Evolutionary conservation across 2,797 vertebrate genomes (phyloP), one percentile per base, ranked within the genome.

Genomic region (Cyclopterus lumpus): DNA sequence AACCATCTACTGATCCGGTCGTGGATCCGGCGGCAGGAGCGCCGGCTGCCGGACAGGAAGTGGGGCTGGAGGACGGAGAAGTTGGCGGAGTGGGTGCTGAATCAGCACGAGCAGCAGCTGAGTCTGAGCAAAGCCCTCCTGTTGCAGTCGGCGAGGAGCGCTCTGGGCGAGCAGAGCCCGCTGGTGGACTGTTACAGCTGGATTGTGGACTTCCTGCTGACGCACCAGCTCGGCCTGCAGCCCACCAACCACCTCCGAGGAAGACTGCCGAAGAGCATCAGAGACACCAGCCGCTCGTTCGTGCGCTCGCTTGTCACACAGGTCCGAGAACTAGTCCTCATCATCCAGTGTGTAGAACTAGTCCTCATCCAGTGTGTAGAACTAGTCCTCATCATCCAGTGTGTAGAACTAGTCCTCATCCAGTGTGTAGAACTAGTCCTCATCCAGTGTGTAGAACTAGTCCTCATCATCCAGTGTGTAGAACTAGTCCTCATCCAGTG

Each of bases 41-140:
- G 20, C 0, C 48, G 55, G 7, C 66, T 86, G 44, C 0, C n/a
- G 0, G n/a, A 20, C 34, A 80, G 73, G 20, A 78, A n/a, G 15
- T 91, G 87, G 89, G 6, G 9, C 60, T 92, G 92, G 0, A 92
- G 89, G 0, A 95, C 95, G 1, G 96, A 97, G 82, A 93, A 90
- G 5, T 72, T 97, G 71, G 94, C 95, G 0, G 93, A 95, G 53
- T 97, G 97, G 97, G 93, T 99, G 2, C 86, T 98, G 32, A 88
- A 79, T 0, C 96, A 94, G 46, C 62, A 96, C 0, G 97, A 99
- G 89, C 96, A 97, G 73, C 97, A 98, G 93, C 89, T 97, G 18
- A 93, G 89, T 0, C 88, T 98, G 14, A 95, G 90, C 0, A 96
- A 97, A 66, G 93, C 95, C 48, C 92, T 91, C 1, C 92, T 99